These are phyloP conservation scores for Hippolais icterina DNA, from an alignment of 2,113 vertebrate species.

Conservation along the genomic window DNA sequence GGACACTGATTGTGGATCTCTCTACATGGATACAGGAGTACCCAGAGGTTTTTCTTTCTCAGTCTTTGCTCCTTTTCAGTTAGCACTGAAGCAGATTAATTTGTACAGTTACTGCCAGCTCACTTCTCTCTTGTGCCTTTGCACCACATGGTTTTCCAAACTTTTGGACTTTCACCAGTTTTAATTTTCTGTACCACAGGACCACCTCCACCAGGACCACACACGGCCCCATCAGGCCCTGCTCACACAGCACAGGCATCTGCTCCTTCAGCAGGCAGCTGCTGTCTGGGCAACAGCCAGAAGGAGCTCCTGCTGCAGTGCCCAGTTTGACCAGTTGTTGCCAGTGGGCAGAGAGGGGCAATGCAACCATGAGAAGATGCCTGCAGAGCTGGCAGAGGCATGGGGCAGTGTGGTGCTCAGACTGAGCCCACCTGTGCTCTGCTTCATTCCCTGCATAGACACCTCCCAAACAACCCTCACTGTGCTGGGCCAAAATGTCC, in stretches of 20 bases:
- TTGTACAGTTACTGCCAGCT: not conserved
- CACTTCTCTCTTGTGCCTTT: not conserved
- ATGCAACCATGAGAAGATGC: not conserved
- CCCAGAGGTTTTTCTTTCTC: not conserved
- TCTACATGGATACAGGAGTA: not conserved
- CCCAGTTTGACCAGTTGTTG: not conserved
- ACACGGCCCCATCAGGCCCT: rapidly evolving
- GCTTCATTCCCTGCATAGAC: not conserved
- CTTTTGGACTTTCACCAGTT: not conserved
- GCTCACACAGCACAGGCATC: not conserved
- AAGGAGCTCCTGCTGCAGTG: not conserved
- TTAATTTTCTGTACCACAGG: not conserved
- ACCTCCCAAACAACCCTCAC: not conserved
- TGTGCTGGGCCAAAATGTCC: not conserved
- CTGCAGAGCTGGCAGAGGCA: not conserved
- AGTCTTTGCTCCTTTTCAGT: not conserved
- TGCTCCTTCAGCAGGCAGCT: not conserved
- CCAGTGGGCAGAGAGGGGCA: not conserved
- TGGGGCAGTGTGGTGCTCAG: rapidly evolving
- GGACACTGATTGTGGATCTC: not conserved
- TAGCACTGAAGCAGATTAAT: not conserved
- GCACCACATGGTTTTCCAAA: not conserved
- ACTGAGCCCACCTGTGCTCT: not conserved
- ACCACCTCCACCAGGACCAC: not conserved
- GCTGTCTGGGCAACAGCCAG: not conserved